Conservation (phyloP, 2,888 invertebrate genomes). For the Falcaria lacertinaria region DNA sequence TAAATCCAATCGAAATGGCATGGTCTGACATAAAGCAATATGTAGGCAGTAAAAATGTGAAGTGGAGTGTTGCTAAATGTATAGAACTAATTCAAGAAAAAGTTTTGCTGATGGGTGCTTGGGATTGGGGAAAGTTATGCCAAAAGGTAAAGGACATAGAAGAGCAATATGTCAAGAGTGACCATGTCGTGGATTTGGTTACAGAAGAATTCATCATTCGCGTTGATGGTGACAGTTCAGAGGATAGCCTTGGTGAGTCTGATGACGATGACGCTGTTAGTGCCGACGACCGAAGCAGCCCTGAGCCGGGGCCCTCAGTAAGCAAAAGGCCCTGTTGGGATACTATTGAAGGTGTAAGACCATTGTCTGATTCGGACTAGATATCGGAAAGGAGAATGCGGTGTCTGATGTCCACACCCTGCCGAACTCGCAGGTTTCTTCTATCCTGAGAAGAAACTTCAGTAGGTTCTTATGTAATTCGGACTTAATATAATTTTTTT, state of each 20-base stretch:
- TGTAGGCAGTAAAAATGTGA: constrained; percentile 6
- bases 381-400: no score
- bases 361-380: no score
- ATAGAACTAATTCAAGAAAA: neutral
- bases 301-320: neutral
- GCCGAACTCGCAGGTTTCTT: no score
- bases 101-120: neutral
- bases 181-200: neutral
- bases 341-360: no score
- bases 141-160: neutral
- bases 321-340: neutral
- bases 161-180: neutral
- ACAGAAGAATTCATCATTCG: neutral
- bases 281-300: neutral
- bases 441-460: no score
- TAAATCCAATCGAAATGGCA: constrained; percentile 7
- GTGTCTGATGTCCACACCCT: no score
- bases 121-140: neutral
- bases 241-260: neutral
- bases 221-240: neutral
- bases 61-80: neutral
- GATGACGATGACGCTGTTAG: neutral
- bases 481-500: no score
- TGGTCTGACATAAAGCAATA: constrained; percentile 4
- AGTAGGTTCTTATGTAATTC: no score